Percentiles rank a stretch among this genome's conserved stretches.
phyloP scores from a whole-genome alignment of 2,113 vertebrate genomes.

The Leiothrix lutea region DNA sequence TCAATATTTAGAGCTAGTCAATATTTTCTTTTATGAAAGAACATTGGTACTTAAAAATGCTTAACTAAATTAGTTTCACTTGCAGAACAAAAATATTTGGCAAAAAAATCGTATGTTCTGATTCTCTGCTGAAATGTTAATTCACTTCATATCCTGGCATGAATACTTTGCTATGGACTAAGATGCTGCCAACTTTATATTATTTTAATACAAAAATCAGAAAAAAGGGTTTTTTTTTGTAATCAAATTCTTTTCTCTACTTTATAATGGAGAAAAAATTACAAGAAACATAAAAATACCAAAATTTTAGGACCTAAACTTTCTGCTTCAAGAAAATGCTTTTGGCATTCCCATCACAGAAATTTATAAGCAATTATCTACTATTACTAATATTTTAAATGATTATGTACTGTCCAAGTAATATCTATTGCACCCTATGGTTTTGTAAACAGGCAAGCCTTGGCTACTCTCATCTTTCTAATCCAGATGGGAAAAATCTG shows the following conservation, averaged over 20 bases:
- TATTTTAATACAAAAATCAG: background rate
- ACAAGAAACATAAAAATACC: background rate
- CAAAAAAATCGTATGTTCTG: background rate
- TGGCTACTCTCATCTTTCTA: background rate
- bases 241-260: background rate
- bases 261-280: background rate
- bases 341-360: background rate
- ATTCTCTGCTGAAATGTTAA: background rate
- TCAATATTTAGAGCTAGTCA: background rate
- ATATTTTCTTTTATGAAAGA: background rate
- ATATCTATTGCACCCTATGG: background rate
- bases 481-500: background rate
- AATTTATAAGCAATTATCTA: background rate
- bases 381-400: background rate
- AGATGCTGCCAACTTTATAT: background rate
- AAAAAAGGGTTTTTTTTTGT: background rate
- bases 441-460: background rate
- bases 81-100: background rate
- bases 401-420: background rate
- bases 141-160: background rate
- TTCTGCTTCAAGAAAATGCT: background rate
- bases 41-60: background rate
- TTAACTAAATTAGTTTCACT: background rate
- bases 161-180: background rate
- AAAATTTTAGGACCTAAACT: background rate